Evolutionary conservation across 2,113 vertebrate species (phyloP).

Genomic region (Neopipo cinnamomea): DNA sequence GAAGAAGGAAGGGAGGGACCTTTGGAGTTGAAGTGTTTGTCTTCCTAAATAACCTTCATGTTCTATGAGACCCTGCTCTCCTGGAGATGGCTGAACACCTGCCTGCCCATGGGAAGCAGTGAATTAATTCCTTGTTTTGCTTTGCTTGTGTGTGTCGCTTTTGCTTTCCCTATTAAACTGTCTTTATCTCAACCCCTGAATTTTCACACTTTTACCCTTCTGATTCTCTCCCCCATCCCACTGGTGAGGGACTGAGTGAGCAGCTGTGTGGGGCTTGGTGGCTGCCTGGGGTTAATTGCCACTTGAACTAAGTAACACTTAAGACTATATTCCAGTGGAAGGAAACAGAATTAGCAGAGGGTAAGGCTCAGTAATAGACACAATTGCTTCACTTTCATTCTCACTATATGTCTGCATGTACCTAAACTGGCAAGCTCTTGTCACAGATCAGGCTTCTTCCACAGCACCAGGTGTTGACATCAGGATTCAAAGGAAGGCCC

Average conservation of each 20-base stretch:
- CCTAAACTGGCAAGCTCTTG: not conserved
- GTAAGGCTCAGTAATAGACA: not conserved
- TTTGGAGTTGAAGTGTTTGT: not conserved
- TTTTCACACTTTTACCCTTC: not conserved
- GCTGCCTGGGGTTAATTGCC: not conserved
- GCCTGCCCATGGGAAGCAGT: not conserved
- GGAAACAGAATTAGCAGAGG: not conserved
- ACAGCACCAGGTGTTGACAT: fast-evolving
- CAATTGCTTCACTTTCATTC: not conserved
- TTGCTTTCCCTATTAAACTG: not conserved
- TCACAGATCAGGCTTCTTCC: not conserved
- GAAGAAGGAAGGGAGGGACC: not conserved
- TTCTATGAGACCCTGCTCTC: not conserved
- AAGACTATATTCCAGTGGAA: not conserved
- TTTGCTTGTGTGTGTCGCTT: not conserved
- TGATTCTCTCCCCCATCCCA: not conserved
- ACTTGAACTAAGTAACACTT: not conserved
- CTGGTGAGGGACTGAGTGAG: not conserved
- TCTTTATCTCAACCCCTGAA: not conserved
- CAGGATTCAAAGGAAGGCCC: not conserved
- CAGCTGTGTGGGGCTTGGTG: not conserved
- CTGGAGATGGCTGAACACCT: not conserved
- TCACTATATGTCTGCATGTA: fast-evolving
- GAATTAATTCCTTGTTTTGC: not conserved
- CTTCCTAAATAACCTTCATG: fast-evolving